Percentiles rank a stretch among this genome's conserved stretches.
Evolutionary conservation across 2,797 vertebrate species (phyloP).

Genomic region (Silurus aristotelis): DNA sequence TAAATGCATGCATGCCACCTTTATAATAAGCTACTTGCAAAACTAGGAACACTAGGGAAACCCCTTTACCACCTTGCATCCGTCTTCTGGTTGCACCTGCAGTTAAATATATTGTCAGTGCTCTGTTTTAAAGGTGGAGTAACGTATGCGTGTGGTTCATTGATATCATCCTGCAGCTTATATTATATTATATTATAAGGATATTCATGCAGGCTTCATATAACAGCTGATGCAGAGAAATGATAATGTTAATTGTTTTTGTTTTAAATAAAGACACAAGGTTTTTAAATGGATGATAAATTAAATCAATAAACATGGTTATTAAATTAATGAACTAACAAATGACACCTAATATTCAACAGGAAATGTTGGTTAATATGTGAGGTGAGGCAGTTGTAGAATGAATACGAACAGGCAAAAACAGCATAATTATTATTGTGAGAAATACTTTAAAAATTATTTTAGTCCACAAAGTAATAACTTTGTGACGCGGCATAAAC

Average conservation of each 20-base stretch:
- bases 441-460: background rate
- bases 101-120: background rate
- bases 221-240: slow-evolving; percentile 9
- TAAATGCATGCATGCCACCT: background rate
- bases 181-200: too few species aligned
- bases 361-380: background rate
- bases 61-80: slow-evolving; percentile 9
- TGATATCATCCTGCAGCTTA: slow-evolving; percentile 15
- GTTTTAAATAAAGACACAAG: too few species aligned
- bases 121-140: background rate
- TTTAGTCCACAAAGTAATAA: too few species aligned
- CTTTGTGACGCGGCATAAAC: background rate
- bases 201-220: background rate
- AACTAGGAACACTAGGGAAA: slow-evolving; percentile 20
- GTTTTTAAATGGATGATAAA: background rate
- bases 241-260: too few species aligned
- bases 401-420: background rate
- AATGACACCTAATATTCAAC: too few species aligned
- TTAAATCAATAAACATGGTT: background rate
- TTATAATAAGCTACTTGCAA: background rate
- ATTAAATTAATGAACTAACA: too few species aligned
- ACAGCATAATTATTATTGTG: background rate
- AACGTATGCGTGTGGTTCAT: slow-evolving; percentile 19
- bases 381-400: background rate
- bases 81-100: background rate